These are phyloP conservation scores for Xiphorhynchus elegans DNA, from an alignment of 2,113 vertebrate species.

Conservation along the genomic window DNA sequence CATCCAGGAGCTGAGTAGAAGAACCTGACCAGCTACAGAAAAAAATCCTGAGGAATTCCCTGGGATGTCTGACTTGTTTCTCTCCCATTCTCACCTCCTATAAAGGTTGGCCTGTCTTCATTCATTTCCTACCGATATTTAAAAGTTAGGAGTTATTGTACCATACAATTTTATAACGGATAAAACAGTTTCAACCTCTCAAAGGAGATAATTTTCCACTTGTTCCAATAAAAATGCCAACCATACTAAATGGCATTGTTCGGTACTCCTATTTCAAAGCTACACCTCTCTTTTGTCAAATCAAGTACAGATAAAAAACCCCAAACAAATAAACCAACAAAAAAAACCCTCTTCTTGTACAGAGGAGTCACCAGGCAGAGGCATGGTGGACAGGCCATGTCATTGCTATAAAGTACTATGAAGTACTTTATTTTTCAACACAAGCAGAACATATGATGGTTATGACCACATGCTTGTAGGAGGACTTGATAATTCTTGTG, in stretches of 20 bases:
- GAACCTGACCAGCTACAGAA: not conserved
- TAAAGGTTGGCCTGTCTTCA: not conserved
- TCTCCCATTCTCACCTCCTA: not conserved
- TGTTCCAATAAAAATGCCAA: not conserved
- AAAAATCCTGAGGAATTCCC: not conserved
- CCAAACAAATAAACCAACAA: not conserved
- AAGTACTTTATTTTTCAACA: not conserved
- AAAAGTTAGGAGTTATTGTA: not conserved
- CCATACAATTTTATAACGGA: not conserved
- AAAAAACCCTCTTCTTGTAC: not conserved
- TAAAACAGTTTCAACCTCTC: not conserved
- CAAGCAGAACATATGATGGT: fast-evolving
- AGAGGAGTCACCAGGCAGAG: not conserved
- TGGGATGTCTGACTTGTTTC: not conserved
- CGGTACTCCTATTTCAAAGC: not conserved
- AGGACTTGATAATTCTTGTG: not conserved
- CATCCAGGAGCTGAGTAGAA: not conserved
- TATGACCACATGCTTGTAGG: not conserved
- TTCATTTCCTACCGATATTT: not conserved
- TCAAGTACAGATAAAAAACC: not conserved
- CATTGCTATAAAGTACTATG: not conserved
- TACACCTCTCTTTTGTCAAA: not conserved
- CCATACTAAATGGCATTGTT: not conserved
- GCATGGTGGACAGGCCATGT: not conserved
- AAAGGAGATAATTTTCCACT: not conserved